A percentile compares a stretch with the other conserved stretches of the same genome.
Evolutionary conservation across 2,888 invertebrate genomes (phyloP).

Genomic region (Heteromyza rotundicornis): DNA sequence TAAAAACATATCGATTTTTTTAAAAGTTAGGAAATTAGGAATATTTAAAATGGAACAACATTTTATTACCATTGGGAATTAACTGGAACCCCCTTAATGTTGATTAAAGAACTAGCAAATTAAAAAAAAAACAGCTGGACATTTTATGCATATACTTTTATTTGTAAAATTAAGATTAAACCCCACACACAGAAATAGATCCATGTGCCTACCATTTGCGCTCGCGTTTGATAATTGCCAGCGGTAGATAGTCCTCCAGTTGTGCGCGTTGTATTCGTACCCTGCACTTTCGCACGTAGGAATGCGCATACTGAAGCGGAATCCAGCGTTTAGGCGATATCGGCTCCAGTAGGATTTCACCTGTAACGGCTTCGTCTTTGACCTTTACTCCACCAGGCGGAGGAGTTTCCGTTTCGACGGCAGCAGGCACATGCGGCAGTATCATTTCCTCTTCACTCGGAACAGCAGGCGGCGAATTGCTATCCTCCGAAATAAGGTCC

Average conservation of each 20-base stretch:
- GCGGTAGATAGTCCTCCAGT: slow-evolving; percentile 32
- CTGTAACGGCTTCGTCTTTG: neutral
- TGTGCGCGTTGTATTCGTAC: slow-evolving; percentile 37
- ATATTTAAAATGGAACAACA: too few relatives aligned
- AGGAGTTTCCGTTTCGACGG: neutral
- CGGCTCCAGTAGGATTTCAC: slow-evolving; percentile 24
- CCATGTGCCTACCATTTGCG: too few relatives aligned
- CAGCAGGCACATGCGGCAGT: neutral
- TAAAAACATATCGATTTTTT: too few relatives aligned
- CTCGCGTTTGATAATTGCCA: slow-evolving; percentile 25
- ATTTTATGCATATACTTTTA: too few relatives aligned
- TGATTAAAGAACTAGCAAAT: too few relatives aligned
- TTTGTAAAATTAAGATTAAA: too few relatives aligned
- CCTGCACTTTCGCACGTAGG: slow-evolving; percentile 30
- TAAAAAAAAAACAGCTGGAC: too few relatives aligned
- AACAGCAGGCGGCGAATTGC: too few relatives aligned
- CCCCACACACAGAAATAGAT: too few relatives aligned
- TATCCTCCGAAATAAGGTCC: neutral
- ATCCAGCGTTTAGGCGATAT: slow-evolving; percentile 24
- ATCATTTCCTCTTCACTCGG: neutral
- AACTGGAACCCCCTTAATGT: too few relatives aligned
- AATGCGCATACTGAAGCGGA: slow-evolving; percentile 26
- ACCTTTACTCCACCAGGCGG: neutral
- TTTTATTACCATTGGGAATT: too few relatives aligned
- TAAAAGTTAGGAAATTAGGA: too few relatives aligned